phyloP scores from a whole-genome alignment of 2,113 vertebrate species.

The Dolichallabes microphthalmus region DNA sequence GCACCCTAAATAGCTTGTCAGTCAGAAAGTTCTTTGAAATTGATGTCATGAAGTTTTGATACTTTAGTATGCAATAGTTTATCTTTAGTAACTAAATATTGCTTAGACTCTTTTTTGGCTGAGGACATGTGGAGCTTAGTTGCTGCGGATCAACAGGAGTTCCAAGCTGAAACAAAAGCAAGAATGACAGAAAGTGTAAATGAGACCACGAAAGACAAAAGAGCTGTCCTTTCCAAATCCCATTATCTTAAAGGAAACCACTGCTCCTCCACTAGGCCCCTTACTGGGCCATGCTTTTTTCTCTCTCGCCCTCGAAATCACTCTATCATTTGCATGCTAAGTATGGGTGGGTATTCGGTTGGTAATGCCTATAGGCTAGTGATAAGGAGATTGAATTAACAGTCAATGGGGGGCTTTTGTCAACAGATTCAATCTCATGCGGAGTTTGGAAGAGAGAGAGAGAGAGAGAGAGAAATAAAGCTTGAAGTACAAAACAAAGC shows the following conservation, averaged over 20 bases:
- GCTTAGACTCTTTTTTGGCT: background rate
- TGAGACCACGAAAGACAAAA: conserved; percentile 51
- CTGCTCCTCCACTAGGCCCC: conserved; percentile 36
- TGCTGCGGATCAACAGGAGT: conserved; percentile 40
- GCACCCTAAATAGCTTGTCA: background rate
- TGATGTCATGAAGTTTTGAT: background rate
- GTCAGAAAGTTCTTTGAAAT: background rate
- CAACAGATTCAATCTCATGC: conserved; percentile 39
- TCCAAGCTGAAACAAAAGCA: conserved; percentile 37
- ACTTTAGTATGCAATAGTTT: background rate
- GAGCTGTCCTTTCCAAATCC: conserved; percentile 36
- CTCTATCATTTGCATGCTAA: conserved; percentile 54
- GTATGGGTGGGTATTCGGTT: conserved; percentile 54
- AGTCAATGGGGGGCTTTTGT: conserved; percentile 36
- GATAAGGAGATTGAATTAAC: conserved; percentile 57
- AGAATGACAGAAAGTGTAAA: conserved; percentile 47
- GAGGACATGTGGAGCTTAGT: background rate
- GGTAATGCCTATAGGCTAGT: conserved; percentile 49
- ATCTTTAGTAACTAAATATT: background rate
- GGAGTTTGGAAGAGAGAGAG: background rate
- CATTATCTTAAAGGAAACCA: conserved; percentile 52
- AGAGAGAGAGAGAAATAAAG: background rate
- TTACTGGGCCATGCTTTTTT: conserved; percentile 17
- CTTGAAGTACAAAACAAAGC: conserved; percentile 12
- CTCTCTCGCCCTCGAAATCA: conserved; percentile 47